Evolutionary conservation across 2,113 vertebrate species (phyloP), one percentile per base, ranked within the genome.

Genomic region (Laticauda laticaudata): DNA sequence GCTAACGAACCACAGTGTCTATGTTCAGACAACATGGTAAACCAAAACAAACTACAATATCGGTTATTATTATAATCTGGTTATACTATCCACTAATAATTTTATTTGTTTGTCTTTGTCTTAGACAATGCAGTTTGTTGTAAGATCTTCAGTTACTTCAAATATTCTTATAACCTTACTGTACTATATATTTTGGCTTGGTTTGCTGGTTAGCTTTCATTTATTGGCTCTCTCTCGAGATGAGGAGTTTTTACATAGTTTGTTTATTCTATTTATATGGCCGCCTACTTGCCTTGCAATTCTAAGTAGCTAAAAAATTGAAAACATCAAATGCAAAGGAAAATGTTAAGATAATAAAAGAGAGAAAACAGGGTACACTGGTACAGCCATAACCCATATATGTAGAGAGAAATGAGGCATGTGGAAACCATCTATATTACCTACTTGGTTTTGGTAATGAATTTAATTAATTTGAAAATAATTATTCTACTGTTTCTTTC

Each of bases 401-500:
- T 0, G 3, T 43, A 9, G 34, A 81, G 34, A 81, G 43, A 81
- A 81, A 81, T 81, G 75, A 43, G 75, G 75, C n/a, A 18, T 26
- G 88, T 92, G 26, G 81, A 81, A 89, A 11, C 26, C 20, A 64
- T 48, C 55, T 61, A 29, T 56, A 21, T 87, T 92, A 64, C 45
- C 10, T 61, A 18, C 85, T 92, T 92, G 45, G 20, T 88, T 54
- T 64, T 51, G n/a, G 56, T 21, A 51, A 61, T 53, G 7, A 11
- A 55, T 69, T 43, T 8, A 29, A 51, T 87, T 14, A 29, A 90
- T 90, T 86, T 54, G 23, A 87, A 95, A 97, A 90, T 97, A 97
- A 97, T 0, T 0, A 34, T 95, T 89, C 96, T 91, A 86, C 96
- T 97, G 90, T 97, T 97, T 97, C 93, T 97, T 95, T 92, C 96